Percentiles rank a stretch among this genome's conserved stretches.
Conservation (phyloP, 2,888 invertebrate genomes). For the Catocala nupta region DNA sequence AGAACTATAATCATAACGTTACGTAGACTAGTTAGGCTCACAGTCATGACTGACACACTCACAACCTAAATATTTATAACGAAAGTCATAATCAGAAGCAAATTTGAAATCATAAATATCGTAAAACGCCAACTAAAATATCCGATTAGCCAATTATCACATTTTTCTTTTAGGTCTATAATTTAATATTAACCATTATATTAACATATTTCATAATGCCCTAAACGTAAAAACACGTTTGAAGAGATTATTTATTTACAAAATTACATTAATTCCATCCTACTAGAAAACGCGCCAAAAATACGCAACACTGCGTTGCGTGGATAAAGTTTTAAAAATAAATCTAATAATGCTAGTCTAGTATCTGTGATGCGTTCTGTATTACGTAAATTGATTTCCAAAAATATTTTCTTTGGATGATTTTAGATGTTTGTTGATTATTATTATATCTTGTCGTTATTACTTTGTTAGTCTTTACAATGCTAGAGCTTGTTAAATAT, state of each 20-base stretch:
- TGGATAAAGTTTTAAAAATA: constrained; percentile 63
- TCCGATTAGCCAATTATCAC: background rate
- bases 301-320: constrained; percentile 53
- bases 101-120: background rate
- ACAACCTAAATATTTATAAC: constrained; percentile 25
- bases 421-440: constrained; percentile 35
- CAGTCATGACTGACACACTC: constrained; percentile 60
- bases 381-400: constrained; percentile 54
- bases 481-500: constrained; percentile 42
- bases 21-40: constrained; percentile 43
- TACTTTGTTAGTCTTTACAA: constrained; percentile 30
- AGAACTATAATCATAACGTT: constrained; percentile 67
- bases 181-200: background rate
- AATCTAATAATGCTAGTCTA: constrained; percentile 47
- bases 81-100: background rate
- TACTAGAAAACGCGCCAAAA: constrained; percentile 58
- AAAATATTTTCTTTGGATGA: constrained; percentile 32
- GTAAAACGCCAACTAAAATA: background rate
- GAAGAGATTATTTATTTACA: constrained; percentile 48
- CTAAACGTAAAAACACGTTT: constrained; percentile 17
- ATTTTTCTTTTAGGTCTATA: background rate
- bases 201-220: constrained; percentile 15
- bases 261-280: constrained; percentile 50
- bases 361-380: constrained; percentile 54
- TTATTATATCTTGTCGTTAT: constrained; percentile 18